phyloP scores from a whole-genome alignment of 2,797 vertebrate genomes.

The Cheirogaleus major region DNA sequence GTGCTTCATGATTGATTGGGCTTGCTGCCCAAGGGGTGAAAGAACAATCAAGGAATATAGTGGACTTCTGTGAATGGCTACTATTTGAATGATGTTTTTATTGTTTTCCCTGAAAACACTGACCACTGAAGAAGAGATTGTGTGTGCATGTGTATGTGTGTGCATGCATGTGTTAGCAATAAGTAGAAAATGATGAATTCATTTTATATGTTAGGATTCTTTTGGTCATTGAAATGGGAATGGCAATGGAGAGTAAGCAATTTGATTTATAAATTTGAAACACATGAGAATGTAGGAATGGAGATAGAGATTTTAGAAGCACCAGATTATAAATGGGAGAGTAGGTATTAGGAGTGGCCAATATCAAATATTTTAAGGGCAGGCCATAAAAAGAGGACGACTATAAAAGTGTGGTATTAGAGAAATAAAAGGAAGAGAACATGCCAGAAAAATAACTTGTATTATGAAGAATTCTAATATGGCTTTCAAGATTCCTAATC shows the following conservation, averaged over 20 bases:
- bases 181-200: not conserved
- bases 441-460: not conserved
- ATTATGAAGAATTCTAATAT: not conserved
- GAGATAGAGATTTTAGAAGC: not conserved
- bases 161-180: not conserved
- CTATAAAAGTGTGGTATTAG: not conserved
- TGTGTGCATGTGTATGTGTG: not conserved
- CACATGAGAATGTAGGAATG: not conserved
- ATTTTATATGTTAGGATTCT: not conserved
- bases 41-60: not conserved
- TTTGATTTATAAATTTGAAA: not conserved
- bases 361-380: not conserved
- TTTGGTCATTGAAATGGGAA: not conserved
- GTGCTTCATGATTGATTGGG: not conserved
- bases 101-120: not conserved
- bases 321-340: not conserved
- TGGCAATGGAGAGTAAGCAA: not conserved
- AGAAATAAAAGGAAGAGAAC: not conserved
- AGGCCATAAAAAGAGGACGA: not conserved
- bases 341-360: not conserved
- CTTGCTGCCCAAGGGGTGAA: not conserved
- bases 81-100: not conserved
- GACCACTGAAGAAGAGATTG: not conserved
- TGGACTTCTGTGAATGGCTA: accelerated
- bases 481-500: not conserved